Base-by-base conservation (phyloP, 2,113 vertebrate species). In the Sminthopsis crassicaudata region DNA sequence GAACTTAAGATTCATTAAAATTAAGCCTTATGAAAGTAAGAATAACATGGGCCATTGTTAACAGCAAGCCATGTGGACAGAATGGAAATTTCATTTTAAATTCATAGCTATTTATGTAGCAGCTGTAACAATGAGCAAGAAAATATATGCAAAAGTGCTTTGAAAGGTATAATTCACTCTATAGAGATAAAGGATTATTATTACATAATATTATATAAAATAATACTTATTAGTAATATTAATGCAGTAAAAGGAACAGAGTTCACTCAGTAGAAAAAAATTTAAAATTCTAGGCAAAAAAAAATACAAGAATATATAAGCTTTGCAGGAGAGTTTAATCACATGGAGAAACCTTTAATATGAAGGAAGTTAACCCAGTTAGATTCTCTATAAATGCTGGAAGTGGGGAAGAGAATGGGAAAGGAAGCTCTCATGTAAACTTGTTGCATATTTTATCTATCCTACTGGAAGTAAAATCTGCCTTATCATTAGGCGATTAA, bases 1-100 rank as follows among this genome's bases (percentile, higher is more conserved):
- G 92, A 96, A 95, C 92, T 92, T 92, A 84, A 94, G 91, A 95
- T 97, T 98, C 96, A 97, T 98, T 97, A 97, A 97, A 95, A 97
- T 3, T 94, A 94, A 97, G 96, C 52, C 92, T 91, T 94, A 92
- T 92, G 95, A 97, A 95, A 46, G 16, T 42, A 84, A 30, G 91
- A 94, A 93, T 90, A 97, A 96, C 95, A 52, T 53, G 92, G 51
- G 95, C 92, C 67, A 94, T 90, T 89, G 48, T 95, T 96, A 27
- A 95, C 93, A 94, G 60, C 93, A 96, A 96, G 96, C 53, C 67
- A 84, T 90, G 27, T 26, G 57, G 51, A 95, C 91, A 36, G 92
- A 53, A 92, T 54, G 92, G 93, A 94, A 95, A 93, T 93, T 96
- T 90, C 91, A 30, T 48, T 53, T 52, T 57, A 25, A 46, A 50